Evolutionary conservation across 1,140 invertebrate genomes (phyloP), one percentile per base, ranked within the genome.

Genomic region (Drosophila watanabei): DNA sequence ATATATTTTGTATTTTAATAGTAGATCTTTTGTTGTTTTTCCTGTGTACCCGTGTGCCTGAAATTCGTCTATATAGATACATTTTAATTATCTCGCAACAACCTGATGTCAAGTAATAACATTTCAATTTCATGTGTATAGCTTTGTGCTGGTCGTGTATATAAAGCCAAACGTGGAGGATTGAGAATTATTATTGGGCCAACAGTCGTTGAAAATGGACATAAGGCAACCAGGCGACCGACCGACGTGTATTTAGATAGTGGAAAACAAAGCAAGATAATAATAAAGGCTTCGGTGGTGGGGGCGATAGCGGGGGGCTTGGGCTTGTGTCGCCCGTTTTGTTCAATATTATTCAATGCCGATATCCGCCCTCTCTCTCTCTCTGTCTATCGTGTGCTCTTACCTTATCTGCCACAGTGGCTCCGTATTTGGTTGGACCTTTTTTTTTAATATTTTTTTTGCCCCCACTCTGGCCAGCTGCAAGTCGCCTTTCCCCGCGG

Each of bases 231-330:
- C 81, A 68, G 81, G 66, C 70, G n/a, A 72, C 70, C 70, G n/a
- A 72, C 33, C 81, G 70, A 85, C 81, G 78, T 89, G 81, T 84
- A 89, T 88, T 89, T 81, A 88, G 85, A 88, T 88, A 88, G 80
- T 84, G 73, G 51, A 81, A 81, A 80, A 84, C 66, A 80, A 66
- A 71, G 58, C 76, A 58, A 79, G 76, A 79, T 79, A 79, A 79
- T 58, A 79, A 79, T 69, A 61, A 58, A 78, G 58, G 51, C 49
- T 49, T 65, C 35, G 41, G 52, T 41, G 59, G 46, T 48, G 33
- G 45, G 59, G 57, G 30, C 28, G 24, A 37, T 56, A 20, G 52
- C 33, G 41, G 46, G 56, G 37, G 57, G 18, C 24, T 49, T 65
- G 61, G 58, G 49, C 75, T 52, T 70, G 63, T 79, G 72, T 63